Base-by-base conservation (phyloP, 2,113 vertebrate genomes). In the Gymnocephalus cernua region DNA sequence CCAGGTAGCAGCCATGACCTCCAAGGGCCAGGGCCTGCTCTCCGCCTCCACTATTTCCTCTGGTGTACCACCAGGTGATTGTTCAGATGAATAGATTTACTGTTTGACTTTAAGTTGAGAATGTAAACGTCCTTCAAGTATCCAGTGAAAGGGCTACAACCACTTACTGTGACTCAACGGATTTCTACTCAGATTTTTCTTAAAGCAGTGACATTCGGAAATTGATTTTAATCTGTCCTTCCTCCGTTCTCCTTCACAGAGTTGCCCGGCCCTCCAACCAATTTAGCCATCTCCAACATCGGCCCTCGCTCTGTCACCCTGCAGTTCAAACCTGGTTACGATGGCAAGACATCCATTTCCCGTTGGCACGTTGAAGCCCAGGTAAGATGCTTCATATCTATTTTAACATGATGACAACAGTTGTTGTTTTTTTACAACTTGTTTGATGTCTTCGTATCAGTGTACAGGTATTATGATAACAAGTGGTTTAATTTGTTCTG, bases 1-100 rank as follows among this genome's bases (percentile, higher is more conserved):
- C 32, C 97, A 99, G 93, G 98, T 99, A 88, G 98, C 98, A 0
- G 97, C 97, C 82, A 98, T 99, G 97, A 99, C 98, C 6, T 95
- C 97, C 82, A 99, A 98, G 89, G 98, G 98, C 38, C 98, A 99
- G 84, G 98, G 98, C 3, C 97, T 95, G 74, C 84, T 98, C 27
- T 98, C 97, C 0, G 97, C 97, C 25, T 99, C 98, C 62, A 99
- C 98, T 66, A 99, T 99, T 91, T 99, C 98, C 77, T 99, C 98
- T 0, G 98, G 98, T 6, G 98, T 99, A 12, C 98, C 98, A 0
- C 98, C 98, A 95, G 98, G 98, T 99, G 45, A 89, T 96, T 76
- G 29, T 23, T 76, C 11, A 63, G 56, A 70, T 71, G 19, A 62
- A 19, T 19, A 68, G 29, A 71, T 50, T 1, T 48, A 66, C 25